phyloP scores from a whole-genome alignment of 1,140 invertebrate species.

The Melanaphis sacchari region DNA sequence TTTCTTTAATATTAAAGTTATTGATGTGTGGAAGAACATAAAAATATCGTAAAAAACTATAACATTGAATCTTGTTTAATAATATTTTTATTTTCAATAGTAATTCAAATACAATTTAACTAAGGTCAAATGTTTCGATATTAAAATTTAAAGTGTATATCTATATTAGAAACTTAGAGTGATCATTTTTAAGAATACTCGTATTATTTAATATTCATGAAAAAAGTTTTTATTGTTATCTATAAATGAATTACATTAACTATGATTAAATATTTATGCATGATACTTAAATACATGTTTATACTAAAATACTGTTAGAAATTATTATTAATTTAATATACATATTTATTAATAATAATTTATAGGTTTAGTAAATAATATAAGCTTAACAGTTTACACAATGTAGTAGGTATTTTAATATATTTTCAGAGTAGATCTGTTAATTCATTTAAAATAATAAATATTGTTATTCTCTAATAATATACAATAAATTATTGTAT shows the following conservation, averaged over 20 bases:
- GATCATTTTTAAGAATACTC: neutral
- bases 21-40: neutral
- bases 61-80: conserved; percentile 23
- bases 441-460: neutral
- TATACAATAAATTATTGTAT: neutral
- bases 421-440: neutral
- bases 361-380: neutral
- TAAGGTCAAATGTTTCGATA: neutral
- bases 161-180: neutral
- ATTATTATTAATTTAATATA: neutral
- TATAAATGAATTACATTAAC: neutral
- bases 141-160: neutral
- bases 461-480: neutral
- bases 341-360: neutral
- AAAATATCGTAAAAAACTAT: neutral
- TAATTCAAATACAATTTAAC: neutral
- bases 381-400: neutral
- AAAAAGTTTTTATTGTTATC: neutral
- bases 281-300: neutral
- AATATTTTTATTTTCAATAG: conserved; percentile 15
- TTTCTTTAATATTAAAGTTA: neutral
- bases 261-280: neutral
- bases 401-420: neutral
- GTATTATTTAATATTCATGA: neutral
- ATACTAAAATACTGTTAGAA: neutral